Conservation (phyloP, 1,140 invertebrate species). For the Psilanteris sp. region DNA sequence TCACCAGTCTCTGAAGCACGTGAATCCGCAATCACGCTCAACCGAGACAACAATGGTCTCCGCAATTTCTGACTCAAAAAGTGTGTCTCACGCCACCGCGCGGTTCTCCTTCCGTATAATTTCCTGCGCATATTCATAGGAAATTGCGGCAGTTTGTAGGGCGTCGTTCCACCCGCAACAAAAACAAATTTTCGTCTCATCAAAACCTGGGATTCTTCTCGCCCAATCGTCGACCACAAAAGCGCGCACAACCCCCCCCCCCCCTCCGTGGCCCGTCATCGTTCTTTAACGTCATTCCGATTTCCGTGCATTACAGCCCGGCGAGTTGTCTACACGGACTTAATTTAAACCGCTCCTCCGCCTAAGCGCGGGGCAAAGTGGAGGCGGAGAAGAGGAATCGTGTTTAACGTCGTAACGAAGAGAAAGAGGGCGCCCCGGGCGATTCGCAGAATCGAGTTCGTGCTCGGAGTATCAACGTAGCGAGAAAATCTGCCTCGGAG, state of each 20-base stretch:
- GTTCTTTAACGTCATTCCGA: conserved; percentile 48
- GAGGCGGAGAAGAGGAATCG: conserved; percentile 11
- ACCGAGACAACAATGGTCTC: not conserved
- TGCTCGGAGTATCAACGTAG: conserved; percentile 70
- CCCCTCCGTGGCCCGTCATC: not conserved
- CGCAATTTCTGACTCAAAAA: conserved; percentile 2
- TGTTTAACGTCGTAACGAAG: conserved; percentile 50
- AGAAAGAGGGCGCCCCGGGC: conserved; percentile 65
- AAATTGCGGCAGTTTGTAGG: conserved; percentile 47
- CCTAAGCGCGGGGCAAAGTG: conserved; percentile 1
- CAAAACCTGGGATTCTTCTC: conserved; percentile 38
- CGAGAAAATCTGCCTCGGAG: conserved; percentile 64
- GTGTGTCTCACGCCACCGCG: conserved; percentile 4
- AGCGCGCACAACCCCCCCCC: not conserved
- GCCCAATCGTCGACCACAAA: conserved; percentile 17
- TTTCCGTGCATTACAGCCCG: conserved; percentile 67
- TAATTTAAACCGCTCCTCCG: conserved; percentile 70
- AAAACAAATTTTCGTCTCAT: conserved; percentile 45
- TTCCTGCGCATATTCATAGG: conserved; percentile 52
- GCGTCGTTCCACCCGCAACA: conserved; percentile 24
- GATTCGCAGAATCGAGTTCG: conserved; percentile 73
- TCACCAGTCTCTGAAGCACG: no score
- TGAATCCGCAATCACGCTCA: no score
- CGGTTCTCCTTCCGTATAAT: conserved; percentile 36
- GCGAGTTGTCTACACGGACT: conserved; percentile 68